These are phyloP conservation scores for Dinoponera quadriceps DNA, from an alignment of 1,140 invertebrate genomes.

Conservation along the genomic window DNA sequence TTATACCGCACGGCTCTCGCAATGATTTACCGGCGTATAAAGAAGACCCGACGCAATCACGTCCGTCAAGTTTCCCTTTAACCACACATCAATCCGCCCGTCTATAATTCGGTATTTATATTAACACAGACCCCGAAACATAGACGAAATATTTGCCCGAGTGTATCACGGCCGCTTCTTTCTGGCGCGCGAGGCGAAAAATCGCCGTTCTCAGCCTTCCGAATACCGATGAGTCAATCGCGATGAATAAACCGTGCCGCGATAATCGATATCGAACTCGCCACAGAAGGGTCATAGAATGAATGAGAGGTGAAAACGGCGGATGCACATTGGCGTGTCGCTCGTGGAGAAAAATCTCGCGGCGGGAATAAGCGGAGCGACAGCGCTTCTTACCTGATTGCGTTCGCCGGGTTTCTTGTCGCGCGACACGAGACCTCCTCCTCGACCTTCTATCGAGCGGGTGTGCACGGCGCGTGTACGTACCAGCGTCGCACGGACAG, in stretches of 20 bases:
- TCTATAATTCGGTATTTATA: neutral
- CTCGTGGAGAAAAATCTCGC: constrained; percentile 10
- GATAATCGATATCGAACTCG: neutral
- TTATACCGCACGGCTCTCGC: constrained; percentile 33
- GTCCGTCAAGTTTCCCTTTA: constrained; percentile 26
- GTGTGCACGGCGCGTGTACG: constrained; percentile 6
- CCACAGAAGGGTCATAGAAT: constrained; percentile 17
- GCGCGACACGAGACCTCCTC: constrained; percentile 29
- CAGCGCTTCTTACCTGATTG: constrained; percentile 69
- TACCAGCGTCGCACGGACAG: neutral
- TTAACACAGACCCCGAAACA: no score
- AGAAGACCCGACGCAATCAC: constrained; percentile 30
- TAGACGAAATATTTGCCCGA: no score
- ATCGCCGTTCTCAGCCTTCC: no score
- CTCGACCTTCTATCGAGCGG: neutral
- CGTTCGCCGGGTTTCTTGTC: constrained; percentile 62
- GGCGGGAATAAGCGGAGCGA: constrained; percentile 3
- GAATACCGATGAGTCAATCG: no score
- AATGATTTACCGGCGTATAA: constrained; percentile 48
- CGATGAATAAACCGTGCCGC: neutral
- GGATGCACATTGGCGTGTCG: neutral
- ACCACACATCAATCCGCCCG: neutral
- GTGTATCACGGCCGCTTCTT: no score
- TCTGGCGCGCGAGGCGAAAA: neutral
- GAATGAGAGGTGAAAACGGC: neutral